A percentile compares a stretch with the other conserved stretches of the same genome.
Evolutionary conservation across 2,113 vertebrate genomes (phyloP).

Genomic region (Tonatia bakeri): DNA sequence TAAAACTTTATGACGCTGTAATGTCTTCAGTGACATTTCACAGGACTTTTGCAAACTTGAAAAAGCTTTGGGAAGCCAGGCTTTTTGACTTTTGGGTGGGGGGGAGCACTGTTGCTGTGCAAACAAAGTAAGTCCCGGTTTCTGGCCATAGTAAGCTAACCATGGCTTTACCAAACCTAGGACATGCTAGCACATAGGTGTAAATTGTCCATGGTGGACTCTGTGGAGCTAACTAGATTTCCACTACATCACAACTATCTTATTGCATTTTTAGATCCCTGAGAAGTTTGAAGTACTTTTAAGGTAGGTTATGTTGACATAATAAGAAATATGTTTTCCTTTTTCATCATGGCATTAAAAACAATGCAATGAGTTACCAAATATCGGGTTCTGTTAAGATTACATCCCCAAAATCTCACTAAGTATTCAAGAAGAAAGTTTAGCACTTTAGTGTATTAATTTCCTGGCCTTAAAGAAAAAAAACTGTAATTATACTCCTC

Average conservation of each 20-base stretch:
- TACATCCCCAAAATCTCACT: background rate
- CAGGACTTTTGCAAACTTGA: background rate
- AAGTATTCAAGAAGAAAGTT: background rate
- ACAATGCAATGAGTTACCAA: background rate
- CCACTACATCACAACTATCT: background rate
- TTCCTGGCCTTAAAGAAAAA: background rate
- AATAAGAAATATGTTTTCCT: background rate
- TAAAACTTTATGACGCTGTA: background rate
- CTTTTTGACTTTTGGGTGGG: background rate
- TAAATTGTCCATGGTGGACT: background rate
- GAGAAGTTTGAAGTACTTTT: background rate
- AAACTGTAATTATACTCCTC: background rate
- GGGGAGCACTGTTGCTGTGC: background rate
- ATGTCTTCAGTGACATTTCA: background rate
- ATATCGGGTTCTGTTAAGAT: background rate
- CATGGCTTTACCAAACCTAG: background rate
- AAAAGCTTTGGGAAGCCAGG: background rate
- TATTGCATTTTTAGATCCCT: background rate
- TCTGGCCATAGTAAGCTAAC: background rate
- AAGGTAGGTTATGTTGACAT: conserved; percentile 11
- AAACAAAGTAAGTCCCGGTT: background rate
- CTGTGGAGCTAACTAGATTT: background rate
- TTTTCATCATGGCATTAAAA: background rate
- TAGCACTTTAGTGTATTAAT: background rate
- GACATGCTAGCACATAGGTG: background rate